Conservation (phyloP, 2,888 invertebrate genomes). For the Eupithecia tripunctaria region DNA sequence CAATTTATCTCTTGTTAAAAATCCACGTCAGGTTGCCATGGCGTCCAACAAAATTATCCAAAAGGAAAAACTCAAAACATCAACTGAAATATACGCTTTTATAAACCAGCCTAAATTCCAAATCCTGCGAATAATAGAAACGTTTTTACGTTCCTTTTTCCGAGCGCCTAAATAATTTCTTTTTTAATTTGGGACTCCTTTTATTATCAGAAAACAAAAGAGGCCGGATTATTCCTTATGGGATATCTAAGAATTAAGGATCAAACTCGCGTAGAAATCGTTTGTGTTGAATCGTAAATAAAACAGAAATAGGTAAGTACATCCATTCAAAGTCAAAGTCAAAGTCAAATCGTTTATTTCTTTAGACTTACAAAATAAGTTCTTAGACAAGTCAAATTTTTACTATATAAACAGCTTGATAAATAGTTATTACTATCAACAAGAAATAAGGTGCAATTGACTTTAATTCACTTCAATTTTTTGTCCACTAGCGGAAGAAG, state of each 20-base stretch:
- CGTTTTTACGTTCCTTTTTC: background rate
- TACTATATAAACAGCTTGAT: too few relatives aligned
- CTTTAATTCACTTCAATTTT: too few relatives aligned
- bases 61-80: background rate
- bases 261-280: background rate
- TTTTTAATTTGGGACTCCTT: slow-evolving; percentile 40
- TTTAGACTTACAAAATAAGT: too few relatives aligned
- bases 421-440: too few relatives aligned
- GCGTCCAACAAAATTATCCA: background rate
- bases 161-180: slow-evolving; percentile 24
- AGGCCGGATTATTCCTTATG: slow-evolving; percentile 36
- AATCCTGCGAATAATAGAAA: slow-evolving; percentile 13
- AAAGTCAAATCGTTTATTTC: too few relatives aligned
- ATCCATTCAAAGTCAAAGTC: too few relatives aligned
- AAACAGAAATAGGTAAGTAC: too few relatives aligned
- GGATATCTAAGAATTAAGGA: slow-evolving; percentile 23
- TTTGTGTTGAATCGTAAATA: background rate
- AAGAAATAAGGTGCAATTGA: too few relatives aligned
- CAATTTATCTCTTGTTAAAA: background rate
- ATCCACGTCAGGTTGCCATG: background rate
- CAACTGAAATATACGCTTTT: background rate
- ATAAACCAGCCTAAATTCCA: background rate
- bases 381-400: too few relatives aligned
- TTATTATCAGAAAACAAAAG: slow-evolving; percentile 35
- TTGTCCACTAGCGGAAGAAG: too few relatives aligned